A percentile compares a stretch with the other conserved stretches of the same genome.
phyloP scores from a whole-genome alignment of 2,797 vertebrate genomes.

The Fundulus diaphanus region DNA sequence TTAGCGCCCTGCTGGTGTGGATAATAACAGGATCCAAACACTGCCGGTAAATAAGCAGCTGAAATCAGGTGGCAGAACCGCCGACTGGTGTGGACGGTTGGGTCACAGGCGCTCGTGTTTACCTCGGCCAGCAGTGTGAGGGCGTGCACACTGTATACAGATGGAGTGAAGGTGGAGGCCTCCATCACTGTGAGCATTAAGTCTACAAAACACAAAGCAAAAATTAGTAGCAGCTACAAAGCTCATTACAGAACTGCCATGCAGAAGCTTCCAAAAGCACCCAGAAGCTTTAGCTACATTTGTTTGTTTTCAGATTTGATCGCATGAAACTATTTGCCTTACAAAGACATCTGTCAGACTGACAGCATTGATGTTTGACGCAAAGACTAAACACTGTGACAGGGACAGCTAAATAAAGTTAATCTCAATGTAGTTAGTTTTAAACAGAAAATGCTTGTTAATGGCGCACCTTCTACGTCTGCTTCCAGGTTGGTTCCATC shows the following conservation, averaged over 20 bases:
- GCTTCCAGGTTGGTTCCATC: conserved; percentile 91
- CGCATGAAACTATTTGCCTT: conserved; percentile 4
- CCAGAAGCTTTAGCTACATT: conserved; percentile 1
- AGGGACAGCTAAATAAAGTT: neutral
- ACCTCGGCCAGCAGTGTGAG: conserved; percentile 97
- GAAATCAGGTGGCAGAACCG: conserved; percentile 8
- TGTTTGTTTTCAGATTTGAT: conserved; percentile 4
- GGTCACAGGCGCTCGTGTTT: conserved; percentile 65
- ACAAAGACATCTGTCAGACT: neutral
- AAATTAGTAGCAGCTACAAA: conserved; percentile 45
- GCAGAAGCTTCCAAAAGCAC: conserved; percentile 12
- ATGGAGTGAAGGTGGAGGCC: conserved; percentile 95
- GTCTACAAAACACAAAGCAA: conserved; percentile 83
- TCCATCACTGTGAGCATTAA: conserved; percentile 96
- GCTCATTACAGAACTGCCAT: conserved; percentile 22
- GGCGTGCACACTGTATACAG: conserved; percentile 97
- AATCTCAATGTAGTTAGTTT: neutral
- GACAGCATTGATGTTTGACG: neutral
- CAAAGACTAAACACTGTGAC: neutral
- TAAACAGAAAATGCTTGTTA: neutral
- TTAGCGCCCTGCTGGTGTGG: conserved; percentile 10
- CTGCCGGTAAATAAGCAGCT: conserved; percentile 24
- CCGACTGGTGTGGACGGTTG: conserved; percentile 21
- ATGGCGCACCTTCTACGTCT: conserved; percentile 90
- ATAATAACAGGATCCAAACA: conserved; percentile 19